These are phyloP conservation scores for Aphyosemion australe DNA, from an alignment of 2,113 vertebrate genomes.

Conservation along the genomic window DNA sequence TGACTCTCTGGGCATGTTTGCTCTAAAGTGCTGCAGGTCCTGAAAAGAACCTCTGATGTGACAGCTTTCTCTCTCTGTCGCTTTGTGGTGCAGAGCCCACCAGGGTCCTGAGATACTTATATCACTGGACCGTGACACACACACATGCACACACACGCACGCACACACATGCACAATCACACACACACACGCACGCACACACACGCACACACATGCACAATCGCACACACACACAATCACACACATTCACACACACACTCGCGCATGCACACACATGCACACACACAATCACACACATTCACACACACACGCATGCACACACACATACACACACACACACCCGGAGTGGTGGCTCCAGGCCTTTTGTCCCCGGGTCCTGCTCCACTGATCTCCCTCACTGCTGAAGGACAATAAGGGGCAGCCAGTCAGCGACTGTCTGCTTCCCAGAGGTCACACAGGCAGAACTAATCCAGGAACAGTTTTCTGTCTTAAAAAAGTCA, in stretches of 20 bases:
- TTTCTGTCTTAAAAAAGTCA: slow-evolving; percentile 69
- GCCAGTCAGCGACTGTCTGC: slow-evolving; percentile 78
- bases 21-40: slow-evolving; percentile 76
- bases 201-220: too few species aligned
- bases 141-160: too few species aligned
- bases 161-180: too few species aligned
- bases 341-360: slow-evolving; percentile 53
- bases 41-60: slow-evolving; percentile 80
- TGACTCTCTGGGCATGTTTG: slow-evolving; percentile 76
- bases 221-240: not conserved
- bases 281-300: slow-evolving; percentile 57
- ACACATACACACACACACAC: slow-evolving; percentile 48
- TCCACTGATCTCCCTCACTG: slow-evolving; percentile 77
- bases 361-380: slow-evolving; percentile 64
- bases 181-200: too few species aligned
- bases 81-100: slow-evolving; percentile 67
- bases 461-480: slow-evolving; percentile 87
- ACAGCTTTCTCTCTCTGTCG: slow-evolving; percentile 77
- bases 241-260: slow-evolving; percentile 56
- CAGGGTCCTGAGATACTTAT: slow-evolving; percentile 77
- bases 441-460: slow-evolving; percentile 80
- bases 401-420: slow-evolving; percentile 81
- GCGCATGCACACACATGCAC: slow-evolving; percentile 39
- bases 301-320: slow-evolving; percentile 42
- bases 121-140: slow-evolving; percentile 84